Conservation (phyloP, 2,113 vertebrate genomes). For the Apodemus sylvaticus region DNA sequence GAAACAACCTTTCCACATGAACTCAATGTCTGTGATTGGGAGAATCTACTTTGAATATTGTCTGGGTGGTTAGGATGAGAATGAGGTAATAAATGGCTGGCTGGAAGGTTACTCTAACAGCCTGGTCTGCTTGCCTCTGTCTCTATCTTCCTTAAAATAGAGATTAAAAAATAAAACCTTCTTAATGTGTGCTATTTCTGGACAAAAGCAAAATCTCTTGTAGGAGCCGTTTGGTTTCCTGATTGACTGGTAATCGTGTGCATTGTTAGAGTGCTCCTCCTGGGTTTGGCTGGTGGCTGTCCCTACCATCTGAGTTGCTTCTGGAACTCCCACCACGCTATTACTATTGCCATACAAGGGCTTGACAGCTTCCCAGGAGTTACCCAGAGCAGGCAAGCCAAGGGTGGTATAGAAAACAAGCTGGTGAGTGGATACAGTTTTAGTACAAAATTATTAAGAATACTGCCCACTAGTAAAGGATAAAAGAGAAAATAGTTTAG, state of each 20-base stretch:
- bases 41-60: neutral
- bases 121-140: neutral
- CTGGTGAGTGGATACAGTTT: neutral
- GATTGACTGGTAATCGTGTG: conserved; percentile 35
- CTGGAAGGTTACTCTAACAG: neutral
- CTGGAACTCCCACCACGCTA: conserved; percentile 52
- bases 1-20: conserved; percentile 1
- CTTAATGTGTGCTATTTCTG: neutral
- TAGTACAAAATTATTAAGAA: conserved; percentile 21
- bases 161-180: neutral
- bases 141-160: neutral
- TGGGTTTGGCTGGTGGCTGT: conserved; percentile 51
- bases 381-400: conserved; percentile 18
- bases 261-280: conserved; percentile 44
- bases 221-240: conserved; percentile 56
- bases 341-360: conserved; percentile 48
- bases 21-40: conserved; percentile 36
- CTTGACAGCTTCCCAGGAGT: conserved; percentile 31
- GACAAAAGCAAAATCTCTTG: conserved; percentile 41
- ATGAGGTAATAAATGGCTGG: neutral
- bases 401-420: neutral
- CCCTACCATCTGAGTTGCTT: conserved; percentile 71
- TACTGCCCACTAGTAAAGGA: conserved; percentile 32
- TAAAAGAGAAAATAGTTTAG: conserved; percentile 31
- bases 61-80: neutral